These are phyloP conservation scores for Manis pentadactyla DNA, from an alignment of 2,797 vertebrate species.

Conservation along the genomic window DNA sequence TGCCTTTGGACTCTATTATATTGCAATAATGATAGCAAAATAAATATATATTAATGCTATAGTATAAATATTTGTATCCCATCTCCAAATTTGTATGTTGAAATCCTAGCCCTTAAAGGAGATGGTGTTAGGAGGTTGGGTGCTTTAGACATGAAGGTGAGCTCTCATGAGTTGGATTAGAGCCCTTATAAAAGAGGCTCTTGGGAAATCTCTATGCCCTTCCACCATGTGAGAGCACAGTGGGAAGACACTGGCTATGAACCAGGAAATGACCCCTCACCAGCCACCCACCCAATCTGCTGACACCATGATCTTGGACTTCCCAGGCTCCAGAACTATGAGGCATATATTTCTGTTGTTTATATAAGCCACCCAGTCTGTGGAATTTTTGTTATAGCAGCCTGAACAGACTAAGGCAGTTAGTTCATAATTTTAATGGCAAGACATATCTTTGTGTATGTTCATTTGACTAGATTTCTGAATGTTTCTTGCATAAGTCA, in stretches of 20 bases:
- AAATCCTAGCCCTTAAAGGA: neutral
- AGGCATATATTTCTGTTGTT: neutral
- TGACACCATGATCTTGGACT: neutral
- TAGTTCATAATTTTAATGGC: neutral
- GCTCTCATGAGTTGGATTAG: neutral
- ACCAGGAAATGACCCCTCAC: neutral
- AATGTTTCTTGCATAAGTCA: conserved; percentile 1
- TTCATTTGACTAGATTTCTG: conserved; percentile 25
- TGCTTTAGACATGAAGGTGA: neutral
- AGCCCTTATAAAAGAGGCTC: neutral
- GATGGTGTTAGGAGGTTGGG: neutral
- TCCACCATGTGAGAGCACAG: neutral
- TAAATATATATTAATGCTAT: neutral
- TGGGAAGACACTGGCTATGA: neutral
- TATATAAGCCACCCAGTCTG: neutral
- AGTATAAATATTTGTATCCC: neutral
- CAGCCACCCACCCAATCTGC: neutral
- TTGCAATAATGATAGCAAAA: neutral
- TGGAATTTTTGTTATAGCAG: neutral
- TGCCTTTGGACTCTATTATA: neutral
- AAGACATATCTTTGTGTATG: neutral
- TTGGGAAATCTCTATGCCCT: neutral
- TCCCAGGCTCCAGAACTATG: neutral
- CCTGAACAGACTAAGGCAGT: neutral
- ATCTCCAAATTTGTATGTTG: neutral